A percentile compares a stretch with the other conserved stretches of the same genome.
phyloP scores from a whole-genome alignment of 2,888 invertebrate species.

The Itoplectis maculator region DNA sequence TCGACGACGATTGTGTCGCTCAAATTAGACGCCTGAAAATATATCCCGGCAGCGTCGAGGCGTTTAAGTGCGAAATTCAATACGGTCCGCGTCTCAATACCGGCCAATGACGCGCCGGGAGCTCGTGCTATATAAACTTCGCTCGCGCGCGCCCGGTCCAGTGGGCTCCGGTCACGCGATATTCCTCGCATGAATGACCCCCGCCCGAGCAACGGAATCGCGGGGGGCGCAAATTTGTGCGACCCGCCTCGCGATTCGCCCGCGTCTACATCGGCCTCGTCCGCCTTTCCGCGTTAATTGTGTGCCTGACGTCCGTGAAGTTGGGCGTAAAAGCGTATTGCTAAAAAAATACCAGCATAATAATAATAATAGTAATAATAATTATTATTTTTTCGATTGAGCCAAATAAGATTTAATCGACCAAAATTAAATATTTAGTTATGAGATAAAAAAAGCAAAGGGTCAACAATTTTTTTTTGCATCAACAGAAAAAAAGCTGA shows the following conservation, averaged over 20 bases:
- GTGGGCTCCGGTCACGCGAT: constrained; percentile 27
- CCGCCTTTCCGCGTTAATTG: background rate
- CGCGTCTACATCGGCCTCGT: background rate
- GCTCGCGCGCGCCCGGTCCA: constrained; percentile 20
- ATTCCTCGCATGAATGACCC: constrained; percentile 33
- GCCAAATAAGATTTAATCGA: too few relatives aligned
- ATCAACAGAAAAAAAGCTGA: too few relatives aligned
- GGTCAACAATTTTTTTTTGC: too few relatives aligned
- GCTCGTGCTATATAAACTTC: too few relatives aligned
- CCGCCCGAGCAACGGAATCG: constrained; percentile 34
- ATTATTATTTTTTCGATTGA: too few relatives aligned
- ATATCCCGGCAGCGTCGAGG: too few relatives aligned
- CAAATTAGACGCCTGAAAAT: background rate
- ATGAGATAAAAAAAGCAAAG: too few relatives aligned
- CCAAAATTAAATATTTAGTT: too few relatives aligned
- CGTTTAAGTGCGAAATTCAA: constrained; percentile 12
- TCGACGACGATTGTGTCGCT: background rate
- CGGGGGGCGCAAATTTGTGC: constrained; percentile 24
- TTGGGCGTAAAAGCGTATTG: background rate
- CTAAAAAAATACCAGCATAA: too few relatives aligned
- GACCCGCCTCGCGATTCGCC: background rate
- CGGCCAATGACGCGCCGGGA: constrained; percentile 23
- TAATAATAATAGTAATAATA: too few relatives aligned
- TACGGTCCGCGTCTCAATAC: constrained; percentile 43
- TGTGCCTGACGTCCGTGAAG: background rate